Percentiles rank a stretch among this genome's conserved stretches.
phyloP scores from a whole-genome alignment of 1,140 invertebrate species.

The Arion vulgaris region DNA sequence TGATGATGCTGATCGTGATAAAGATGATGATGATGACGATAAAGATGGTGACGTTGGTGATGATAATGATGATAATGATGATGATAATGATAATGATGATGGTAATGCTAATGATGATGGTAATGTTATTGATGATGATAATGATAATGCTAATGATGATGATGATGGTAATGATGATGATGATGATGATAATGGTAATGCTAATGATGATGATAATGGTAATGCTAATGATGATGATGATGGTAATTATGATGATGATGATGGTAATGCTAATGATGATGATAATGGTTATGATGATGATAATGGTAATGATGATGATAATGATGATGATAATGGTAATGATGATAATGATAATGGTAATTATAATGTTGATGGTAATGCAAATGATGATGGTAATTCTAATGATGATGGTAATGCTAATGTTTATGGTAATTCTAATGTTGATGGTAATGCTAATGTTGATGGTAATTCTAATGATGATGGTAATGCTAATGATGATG shows the following conservation, averaged over 20 bases:
- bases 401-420: constrained; percentile 23
- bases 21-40: not conserved
- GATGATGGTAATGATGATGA: not conserved
- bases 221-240: constrained; percentile 17
- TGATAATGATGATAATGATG: not conserved
- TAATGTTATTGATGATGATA: not conserved
- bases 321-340: not conserved
- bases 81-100: constrained; percentile 23
- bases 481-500: too few relatives aligned
- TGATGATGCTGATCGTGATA: not conserved
- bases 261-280: constrained; percentile 25
- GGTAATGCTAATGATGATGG: constrained; percentile 9
- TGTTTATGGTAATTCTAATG: constrained; percentile 20
- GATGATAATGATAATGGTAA: not conserved
- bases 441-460: not conserved
- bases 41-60: not conserved
- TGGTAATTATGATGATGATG: constrained; percentile 10
- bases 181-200: not conserved
- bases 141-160: not conserved
- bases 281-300: constrained; percentile 31
- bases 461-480: too few relatives aligned
- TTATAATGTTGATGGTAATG: constrained; percentile 2
- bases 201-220: not conserved
- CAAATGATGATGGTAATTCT: constrained; percentile 10
- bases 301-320: constrained; percentile 25